These are phyloP conservation scores for Uloborus plumipes DNA, from an alignment of 2,888 invertebrate genomes.

Conservation along the genomic window DNA sequence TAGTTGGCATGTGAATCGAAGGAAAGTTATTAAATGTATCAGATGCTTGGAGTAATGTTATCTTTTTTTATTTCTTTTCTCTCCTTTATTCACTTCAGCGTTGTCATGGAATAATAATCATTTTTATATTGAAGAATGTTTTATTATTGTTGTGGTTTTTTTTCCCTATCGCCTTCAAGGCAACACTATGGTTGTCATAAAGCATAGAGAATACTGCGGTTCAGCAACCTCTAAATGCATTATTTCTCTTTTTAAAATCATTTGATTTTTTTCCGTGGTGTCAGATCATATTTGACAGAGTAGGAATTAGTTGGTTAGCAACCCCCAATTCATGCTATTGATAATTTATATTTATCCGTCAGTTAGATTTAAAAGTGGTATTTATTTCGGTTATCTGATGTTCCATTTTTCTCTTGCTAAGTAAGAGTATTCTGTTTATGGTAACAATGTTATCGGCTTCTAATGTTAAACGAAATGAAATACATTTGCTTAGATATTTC, in stretches of 20 bases:
- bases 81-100: not conserved
- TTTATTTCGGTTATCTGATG: too few relatives aligned
- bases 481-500: too few relatives aligned
- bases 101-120: constrained; percentile 17
- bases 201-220: not conserved
- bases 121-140: not conserved
- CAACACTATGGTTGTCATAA: constrained; percentile 8
- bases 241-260: not conserved
- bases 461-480: too few relatives aligned
- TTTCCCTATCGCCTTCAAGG: not conserved
- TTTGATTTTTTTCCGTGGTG: not conserved
- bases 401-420: too few relatives aligned
- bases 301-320: not conserved
- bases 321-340: too few relatives aligned
- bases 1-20: not conserved
- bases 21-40: constrained; percentile 2
- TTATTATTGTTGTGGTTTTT: constrained; percentile 2
- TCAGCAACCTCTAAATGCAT: constrained; percentile 4
- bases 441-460: too few relatives aligned
- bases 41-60: not conserved
- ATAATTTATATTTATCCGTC: too few relatives aligned
- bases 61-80: not conserved
- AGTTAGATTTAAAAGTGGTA: too few relatives aligned
- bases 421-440: too few relatives aligned
- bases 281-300: constrained; percentile 21